A percentile compares a stretch with the other conserved stretches of the same genome.
Conservation (phyloP, 2,888 invertebrate species). For the Vanessa cardui region DNA sequence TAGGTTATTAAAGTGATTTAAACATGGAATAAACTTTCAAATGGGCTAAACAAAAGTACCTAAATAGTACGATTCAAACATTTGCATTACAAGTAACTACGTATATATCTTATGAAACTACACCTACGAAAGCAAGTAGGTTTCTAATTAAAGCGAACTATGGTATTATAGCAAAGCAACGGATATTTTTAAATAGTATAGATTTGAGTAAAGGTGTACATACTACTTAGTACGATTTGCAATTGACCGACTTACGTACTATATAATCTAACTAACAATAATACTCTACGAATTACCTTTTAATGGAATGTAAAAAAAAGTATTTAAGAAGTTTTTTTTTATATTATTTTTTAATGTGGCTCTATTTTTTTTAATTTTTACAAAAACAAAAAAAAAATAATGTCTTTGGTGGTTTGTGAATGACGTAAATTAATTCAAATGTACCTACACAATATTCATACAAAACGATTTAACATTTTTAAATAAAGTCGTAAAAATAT, state of each 20-base stretch:
- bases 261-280: constrained; percentile 52
- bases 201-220: constrained; percentile 58
- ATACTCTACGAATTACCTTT: constrained; percentile 26
- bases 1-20: constrained; percentile 7
- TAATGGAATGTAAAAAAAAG: constrained; percentile 19
- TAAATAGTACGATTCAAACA: constrained; percentile 6
- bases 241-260: constrained; percentile 78
- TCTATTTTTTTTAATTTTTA: background rate
- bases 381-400: background rate
- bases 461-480: constrained; percentile 11
- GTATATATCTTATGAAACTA: constrained; percentile 50
- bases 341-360: constrained; percentile 12
- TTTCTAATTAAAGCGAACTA: constrained; percentile 54
- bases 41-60: constrained; percentile 5
- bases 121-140: constrained; percentile 62
- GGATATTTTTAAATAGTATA: constrained; percentile 54
- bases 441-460: constrained; percentile 5
- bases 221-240: constrained; percentile 56
- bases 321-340: constrained; percentile 13
- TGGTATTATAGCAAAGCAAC: constrained; percentile 65
- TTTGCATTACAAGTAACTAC: constrained; percentile 33
- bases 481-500: no score
- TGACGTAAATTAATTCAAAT: background rate
- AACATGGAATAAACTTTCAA: background rate
- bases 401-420: background rate